phyloP scores from a whole-genome alignment of 92 coral and sea anemone genomes.

The Meandrina meandrites region DNA sequence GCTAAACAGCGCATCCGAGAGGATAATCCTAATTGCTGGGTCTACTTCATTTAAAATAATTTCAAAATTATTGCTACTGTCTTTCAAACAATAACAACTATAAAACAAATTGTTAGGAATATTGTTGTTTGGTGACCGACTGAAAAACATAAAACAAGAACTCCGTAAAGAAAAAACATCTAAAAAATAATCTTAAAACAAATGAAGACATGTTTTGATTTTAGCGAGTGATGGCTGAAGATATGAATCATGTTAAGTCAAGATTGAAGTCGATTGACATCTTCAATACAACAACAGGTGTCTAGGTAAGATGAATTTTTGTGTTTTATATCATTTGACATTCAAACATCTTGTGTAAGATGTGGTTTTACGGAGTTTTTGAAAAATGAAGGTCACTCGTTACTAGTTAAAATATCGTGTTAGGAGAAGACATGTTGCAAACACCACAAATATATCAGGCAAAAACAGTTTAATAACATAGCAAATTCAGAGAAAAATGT shows the following conservation, averaged over 20 bases:
- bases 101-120: background rate
- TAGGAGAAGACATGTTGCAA: background rate
- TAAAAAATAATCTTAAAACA: background rate
- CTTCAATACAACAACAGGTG: background rate
- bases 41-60: background rate
- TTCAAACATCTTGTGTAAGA: background rate
- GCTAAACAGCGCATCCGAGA: background rate
- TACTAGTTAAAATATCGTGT: background rate
- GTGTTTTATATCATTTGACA: background rate
- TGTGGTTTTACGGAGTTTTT: constrained; percentile 1
- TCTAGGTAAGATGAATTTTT: background rate
- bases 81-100: background rate
- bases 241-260: background rate
- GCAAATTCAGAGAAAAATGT: background rate
- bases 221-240: background rate
- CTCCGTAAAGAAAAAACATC: background rate
- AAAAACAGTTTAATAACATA: background rate
- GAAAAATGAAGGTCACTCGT: background rate
- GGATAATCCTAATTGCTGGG: background rate
- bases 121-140: background rate
- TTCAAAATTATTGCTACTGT: background rate
- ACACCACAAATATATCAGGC: background rate
- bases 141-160: background rate
- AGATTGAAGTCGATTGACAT: background rate
- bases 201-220: background rate